Conservation (phyloP, 1,140 invertebrate genomes). For the Gonioctena quinquepunctata region DNA sequence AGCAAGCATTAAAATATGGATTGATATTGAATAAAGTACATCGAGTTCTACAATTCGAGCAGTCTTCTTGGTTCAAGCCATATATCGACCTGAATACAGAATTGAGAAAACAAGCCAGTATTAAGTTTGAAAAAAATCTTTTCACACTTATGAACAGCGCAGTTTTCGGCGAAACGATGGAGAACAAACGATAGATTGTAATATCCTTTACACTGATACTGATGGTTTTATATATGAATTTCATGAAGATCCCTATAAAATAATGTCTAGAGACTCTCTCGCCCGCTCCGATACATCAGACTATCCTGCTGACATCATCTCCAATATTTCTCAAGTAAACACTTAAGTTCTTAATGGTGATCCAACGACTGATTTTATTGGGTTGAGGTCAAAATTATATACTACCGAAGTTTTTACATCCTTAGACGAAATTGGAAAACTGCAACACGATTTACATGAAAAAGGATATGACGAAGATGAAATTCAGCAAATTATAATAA, state of each 20-base stretch:
- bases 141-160: neutral
- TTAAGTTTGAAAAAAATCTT: constrained; percentile 48
- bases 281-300: constrained; percentile 45
- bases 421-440: neutral
- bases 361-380: constrained; percentile 54
- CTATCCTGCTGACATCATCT: constrained; percentile 42
- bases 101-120: neutral
- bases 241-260: constrained; percentile 31
- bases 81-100: neutral
- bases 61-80: constrained; percentile 40
- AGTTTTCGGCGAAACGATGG: constrained; percentile 52
- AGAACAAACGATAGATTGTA: constrained; percentile 43
- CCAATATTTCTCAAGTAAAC: constrained; percentile 47
- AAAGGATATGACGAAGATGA: neutral
- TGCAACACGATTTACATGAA: neutral
- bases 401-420: neutral
- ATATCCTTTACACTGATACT: constrained; percentile 36
- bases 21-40: constrained; percentile 58
- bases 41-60: constrained; percentile 59
- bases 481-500: neutral
- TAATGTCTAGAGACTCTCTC: constrained; percentile 29
- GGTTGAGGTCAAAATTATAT: constrained; percentile 57
- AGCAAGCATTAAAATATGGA: constrained; percentile 57
- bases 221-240: constrained; percentile 43
- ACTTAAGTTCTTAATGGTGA: constrained; percentile 56